phyloP scores from a whole-genome alignment of 1,140 invertebrate genomes.

The Scaptomyza montana region DNA sequence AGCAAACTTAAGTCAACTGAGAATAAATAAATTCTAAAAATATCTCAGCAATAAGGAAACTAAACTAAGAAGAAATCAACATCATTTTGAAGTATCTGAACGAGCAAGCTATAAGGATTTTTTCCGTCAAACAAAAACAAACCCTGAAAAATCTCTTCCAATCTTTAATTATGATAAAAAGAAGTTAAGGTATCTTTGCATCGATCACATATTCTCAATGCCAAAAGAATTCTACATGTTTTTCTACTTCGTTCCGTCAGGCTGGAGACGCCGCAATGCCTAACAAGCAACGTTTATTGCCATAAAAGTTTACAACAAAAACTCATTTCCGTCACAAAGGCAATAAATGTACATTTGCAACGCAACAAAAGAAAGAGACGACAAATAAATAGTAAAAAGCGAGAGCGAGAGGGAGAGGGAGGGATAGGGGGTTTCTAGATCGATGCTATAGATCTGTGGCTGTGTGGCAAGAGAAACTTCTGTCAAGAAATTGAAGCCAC shows the following conservation, averaged over 20 bases:
- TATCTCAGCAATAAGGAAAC: no score
- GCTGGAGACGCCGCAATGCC: constrained; percentile 36
- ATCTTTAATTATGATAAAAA: no score
- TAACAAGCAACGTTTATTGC: constrained; percentile 80
- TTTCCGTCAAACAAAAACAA: no score
- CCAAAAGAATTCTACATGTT: background rate
- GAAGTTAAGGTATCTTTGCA: background rate
- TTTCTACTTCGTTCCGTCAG: constrained; percentile 10
- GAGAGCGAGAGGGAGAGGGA: background rate
- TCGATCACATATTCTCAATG: no score
- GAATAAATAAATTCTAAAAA: no score
- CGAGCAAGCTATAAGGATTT: no score
- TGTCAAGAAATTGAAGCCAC: background rate
- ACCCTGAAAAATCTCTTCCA: no score
- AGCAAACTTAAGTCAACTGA: no score
- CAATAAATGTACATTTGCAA: constrained; percentile 66
- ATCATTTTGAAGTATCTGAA: no score
- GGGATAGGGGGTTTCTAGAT: background rate
- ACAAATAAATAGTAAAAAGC: background rate
- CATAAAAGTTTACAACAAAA: constrained; percentile 82
- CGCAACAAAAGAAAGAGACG: constrained; percentile 11
- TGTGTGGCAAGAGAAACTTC: constrained; percentile 1
- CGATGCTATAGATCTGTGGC: constrained; percentile 44
- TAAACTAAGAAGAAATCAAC: no score
- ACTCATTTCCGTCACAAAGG: constrained; percentile 78